Base-by-base conservation (phyloP, 1,140 invertebrate genomes). In the Pachyrhynchus sulphureomaculatus region DNA sequence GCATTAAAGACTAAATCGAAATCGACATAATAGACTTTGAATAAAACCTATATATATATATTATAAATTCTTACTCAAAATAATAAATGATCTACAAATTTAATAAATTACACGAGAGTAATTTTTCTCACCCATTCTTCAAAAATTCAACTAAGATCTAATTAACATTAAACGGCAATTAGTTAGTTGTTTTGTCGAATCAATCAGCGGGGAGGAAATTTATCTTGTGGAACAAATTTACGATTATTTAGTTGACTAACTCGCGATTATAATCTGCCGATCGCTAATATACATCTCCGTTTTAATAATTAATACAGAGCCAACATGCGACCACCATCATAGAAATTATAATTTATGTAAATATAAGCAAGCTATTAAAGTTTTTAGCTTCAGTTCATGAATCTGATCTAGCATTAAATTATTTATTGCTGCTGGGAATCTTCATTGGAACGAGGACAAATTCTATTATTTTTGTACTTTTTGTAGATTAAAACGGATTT, bases 271-370 rank as follows among this genome's bases (percentile, higher is more conserved):
- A 45, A 60, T 52, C 57, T 33, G 26, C 36, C 20, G 34, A 54
- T 54, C 51, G 51, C 51, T 42, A 54, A 39, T 39, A 54, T 51
- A 53, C 62, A 58, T 51, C 45, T 64, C 42, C 44, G 51, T 44
- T 13, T 53, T 65, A 65, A 61, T 65, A 65, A 65, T 65, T 65
- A 65, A 65, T 56, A 66, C 53, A 62, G 45, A 55, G 47, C 37
- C 18, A 63, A 66, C 64, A 66, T 66, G 64, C 64, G 64, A 66
- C 64, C 64, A 66, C 64, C 64, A 53, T 57, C 60, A 62, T 62
- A 49, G 55, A 66, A 49, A 52, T 56, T 52, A 54, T 66, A 66
- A 66, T 66, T 63, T 66, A 66, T 66, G 60, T 52, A 66, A 66
- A 55, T 48, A 58, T 59, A 53, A 56, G 42, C 53, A 37, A 56